Conservation (phyloP, 2,888 invertebrate species). For the Belgica antarctica region DNA sequence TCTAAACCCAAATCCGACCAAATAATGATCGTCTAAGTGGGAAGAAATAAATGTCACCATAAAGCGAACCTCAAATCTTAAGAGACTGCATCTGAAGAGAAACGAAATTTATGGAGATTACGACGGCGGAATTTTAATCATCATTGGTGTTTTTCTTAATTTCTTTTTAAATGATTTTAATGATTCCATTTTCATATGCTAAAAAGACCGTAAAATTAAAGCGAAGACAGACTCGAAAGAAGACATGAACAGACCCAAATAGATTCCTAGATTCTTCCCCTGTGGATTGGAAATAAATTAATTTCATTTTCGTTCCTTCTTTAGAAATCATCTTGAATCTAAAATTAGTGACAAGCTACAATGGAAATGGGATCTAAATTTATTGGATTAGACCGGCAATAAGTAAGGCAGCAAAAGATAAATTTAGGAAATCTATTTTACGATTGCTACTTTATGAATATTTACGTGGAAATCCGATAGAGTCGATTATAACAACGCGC, state of each 20-base stretch:
- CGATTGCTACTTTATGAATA: not conserved
- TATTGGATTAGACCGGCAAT: conserved; percentile 14
- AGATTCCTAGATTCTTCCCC: not conserved
- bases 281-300: conserved; percentile 42
- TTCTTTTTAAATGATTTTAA: conserved; percentile 43
- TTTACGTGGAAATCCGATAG: not conserved
- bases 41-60: not conserved
- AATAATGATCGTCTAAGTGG: not conserved
- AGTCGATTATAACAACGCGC: too few relatives aligned
- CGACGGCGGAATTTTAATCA: conserved; percentile 31
- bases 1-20: not conserved
- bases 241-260: not conserved
- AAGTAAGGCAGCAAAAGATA: not conserved
- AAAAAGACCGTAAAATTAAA: conserved; percentile 31
- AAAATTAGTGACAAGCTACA: conserved; percentile 8
- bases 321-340: not conserved
- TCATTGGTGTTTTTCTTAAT: conserved; percentile 43
- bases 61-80: conserved; percentile 17
- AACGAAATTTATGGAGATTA: conserved; percentile 38
- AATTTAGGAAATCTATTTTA: not conserved
- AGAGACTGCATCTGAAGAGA: not conserved
- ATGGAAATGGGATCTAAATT: not conserved
- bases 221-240: not conserved
- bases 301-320: not conserved
- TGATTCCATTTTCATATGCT: conserved; percentile 39